Percentiles rank a stretch among this genome's conserved stretches.
These are phyloP conservation scores for Melolontha melolontha DNA, from an alignment of 2,888 invertebrate species.

Conservation along the genomic window DNA sequence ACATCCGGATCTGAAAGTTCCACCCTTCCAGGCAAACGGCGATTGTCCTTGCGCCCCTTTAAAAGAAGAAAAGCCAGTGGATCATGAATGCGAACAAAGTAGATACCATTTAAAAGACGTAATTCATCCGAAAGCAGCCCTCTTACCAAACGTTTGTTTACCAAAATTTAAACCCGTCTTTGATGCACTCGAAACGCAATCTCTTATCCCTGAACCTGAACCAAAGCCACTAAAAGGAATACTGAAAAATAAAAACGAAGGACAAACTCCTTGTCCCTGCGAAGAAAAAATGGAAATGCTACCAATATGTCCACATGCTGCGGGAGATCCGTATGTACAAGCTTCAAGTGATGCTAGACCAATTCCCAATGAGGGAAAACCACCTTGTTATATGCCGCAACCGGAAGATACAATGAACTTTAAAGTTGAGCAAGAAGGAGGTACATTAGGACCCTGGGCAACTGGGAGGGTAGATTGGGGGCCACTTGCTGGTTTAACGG, in stretches of 20 bases:
- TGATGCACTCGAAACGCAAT: neutral
- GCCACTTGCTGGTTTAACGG: conserved; percentile 76
- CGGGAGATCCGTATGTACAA: conserved; percentile 40
- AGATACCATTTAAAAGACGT: conserved; percentile 46
- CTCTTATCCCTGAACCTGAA: neutral
- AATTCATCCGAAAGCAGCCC: conserved; percentile 27
- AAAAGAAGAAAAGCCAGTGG: conserved; percentile 9
- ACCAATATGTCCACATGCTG: conserved; percentile 32
- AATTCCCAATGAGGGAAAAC: conserved; percentile 46
- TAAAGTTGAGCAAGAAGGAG: conserved; percentile 56
- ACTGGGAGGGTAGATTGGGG: conserved; percentile 82
- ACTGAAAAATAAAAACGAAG: conserved; percentile 40
- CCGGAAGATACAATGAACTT: conserved; percentile 66
- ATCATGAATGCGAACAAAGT: conserved; percentile 44
- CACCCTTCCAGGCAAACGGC: conserved; percentile 47
- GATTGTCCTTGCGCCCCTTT: conserved; percentile 29
- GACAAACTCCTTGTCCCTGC: conserved; percentile 44
- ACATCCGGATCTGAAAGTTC: conserved; percentile 53
- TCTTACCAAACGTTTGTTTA: neutral
- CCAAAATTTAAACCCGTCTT: neutral
- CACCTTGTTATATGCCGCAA: conserved; percentile 71
- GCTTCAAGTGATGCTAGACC: conserved; percentile 35
- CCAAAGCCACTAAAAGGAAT: conserved; percentile 47
- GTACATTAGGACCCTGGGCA: conserved; percentile 74
- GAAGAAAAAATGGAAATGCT: conserved; percentile 40